A percentile compares a stretch with the other conserved stretches of the same genome.
Conservation (phyloP, 2,797 vertebrate genomes). For the Champsocephalus esox region DNA sequence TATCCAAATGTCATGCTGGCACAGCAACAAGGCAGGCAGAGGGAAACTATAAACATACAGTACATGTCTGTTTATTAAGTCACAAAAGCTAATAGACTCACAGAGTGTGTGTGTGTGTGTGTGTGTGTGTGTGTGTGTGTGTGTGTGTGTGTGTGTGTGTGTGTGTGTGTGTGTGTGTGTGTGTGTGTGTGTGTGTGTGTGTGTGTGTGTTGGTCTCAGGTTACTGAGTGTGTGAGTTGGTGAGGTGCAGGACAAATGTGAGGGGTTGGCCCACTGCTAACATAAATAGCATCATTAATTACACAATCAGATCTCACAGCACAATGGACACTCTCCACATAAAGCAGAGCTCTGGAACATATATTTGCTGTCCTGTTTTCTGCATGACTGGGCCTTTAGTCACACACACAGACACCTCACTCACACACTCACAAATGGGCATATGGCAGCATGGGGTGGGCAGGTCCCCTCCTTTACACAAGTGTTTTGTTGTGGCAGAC, state of each 20-base stretch:
- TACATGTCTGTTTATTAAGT: background rate
- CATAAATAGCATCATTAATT: slow-evolving; percentile 82
- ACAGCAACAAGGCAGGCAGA: background rate
- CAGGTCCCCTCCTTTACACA: slow-evolving; percentile 56
- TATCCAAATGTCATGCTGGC: slow-evolving; percentile 15
- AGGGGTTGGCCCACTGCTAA: slow-evolving; percentile 50
- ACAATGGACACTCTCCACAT: slow-evolving; percentile 67
- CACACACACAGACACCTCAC: slow-evolving; percentile 17
- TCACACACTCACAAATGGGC: slow-evolving; percentile 25
- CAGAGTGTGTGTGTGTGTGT: background rate
- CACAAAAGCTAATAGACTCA: background rate
- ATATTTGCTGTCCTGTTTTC: slow-evolving; percentile 76
- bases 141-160: slow-evolving; percentile 7
- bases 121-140: slow-evolving; percentile 5
- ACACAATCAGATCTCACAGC: slow-evolving; percentile 73
- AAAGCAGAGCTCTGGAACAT: slow-evolving; percentile 68
- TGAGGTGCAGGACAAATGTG: slow-evolving; percentile 46
- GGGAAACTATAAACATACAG: background rate
- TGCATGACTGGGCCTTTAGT: slow-evolving; percentile 83
- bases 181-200: background rate
- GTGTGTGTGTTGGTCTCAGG: slow-evolving; percentile 33
- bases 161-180: slow-evolving; percentile 9
- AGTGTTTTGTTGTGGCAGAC: slow-evolving; percentile 71
- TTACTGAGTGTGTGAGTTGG: slow-evolving; percentile 47
- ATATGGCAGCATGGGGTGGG: slow-evolving; percentile 69